Evolutionary conservation across 2,113 vertebrate genomes (phyloP).

Genomic region (Callorhinus ursinus): DNA sequence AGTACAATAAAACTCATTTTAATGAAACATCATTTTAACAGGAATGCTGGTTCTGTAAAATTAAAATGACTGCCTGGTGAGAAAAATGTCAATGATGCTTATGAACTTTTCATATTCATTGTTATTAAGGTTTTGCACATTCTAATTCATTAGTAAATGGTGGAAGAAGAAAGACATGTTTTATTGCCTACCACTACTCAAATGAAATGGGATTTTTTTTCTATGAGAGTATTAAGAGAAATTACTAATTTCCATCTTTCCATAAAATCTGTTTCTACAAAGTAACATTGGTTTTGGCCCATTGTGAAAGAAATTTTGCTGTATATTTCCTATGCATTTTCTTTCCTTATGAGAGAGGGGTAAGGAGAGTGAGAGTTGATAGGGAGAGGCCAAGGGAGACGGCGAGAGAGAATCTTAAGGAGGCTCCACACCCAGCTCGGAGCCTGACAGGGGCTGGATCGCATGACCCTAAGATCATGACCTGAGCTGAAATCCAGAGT

Average conservation of each 20-base stretch:
- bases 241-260: neutral
- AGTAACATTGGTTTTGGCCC: neutral
- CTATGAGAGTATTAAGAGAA: neutral
- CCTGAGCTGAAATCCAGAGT: too few relatives aligned
- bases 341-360: neutral
- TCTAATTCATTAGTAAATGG: slow-evolving; percentile 34
- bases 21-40: neutral
- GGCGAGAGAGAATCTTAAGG: too few relatives aligned
- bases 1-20: neutral
- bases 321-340: neutral
- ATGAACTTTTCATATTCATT: neutral
- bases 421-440: too few relatives aligned
- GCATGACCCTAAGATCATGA: too few relatives aligned
- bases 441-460: too few relatives aligned
- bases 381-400: too few relatives aligned
- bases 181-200: neutral
- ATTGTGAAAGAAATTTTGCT: neutral
- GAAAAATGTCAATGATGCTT: neutral
- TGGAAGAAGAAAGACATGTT: neutral
- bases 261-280: neutral
- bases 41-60: neutral
- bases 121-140: neutral
- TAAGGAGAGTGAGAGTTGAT: too few relatives aligned
- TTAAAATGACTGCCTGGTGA: slow-evolving; percentile 11
- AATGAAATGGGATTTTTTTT: neutral